Evolutionary conservation across 2,888 invertebrate genomes (phyloP), one percentile per base, ranked within the genome.

Genomic region (Alsophila aescularia): DNA sequence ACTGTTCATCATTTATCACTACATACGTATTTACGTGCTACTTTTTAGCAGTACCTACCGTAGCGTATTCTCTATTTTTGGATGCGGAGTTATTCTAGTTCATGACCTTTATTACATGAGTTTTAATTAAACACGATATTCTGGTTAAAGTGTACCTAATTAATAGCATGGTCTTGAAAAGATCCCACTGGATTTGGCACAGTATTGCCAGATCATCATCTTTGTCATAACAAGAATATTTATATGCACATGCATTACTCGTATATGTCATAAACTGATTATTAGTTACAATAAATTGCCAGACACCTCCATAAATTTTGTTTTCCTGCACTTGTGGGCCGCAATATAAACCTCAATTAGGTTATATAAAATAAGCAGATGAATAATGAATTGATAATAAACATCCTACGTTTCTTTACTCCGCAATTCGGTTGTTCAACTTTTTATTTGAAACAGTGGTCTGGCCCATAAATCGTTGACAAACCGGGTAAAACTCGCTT

Each of bases 41-140:
- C 47, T 56, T 58, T 52, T 50, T 51, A 31, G 44, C 34, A 35
- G 40, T 47, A 43, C 40, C 4, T 35, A 41, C 16, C 16, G 40
- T 50, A 41, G 49, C 42, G 47, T 55, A 43, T 40, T 34, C 49
- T 49, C 48, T 60, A 58, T 54, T 58, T 52, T 54, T 44, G 43
- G 50, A 43, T 35, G 24, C 27, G 7, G 24, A n/a, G 49, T 52
- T 58, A 63, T 58, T 63, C 37, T 59, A 40, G 56, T 40, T 31
- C 45, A 52, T 54, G 54, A 54, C 56, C 49, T 56, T 58, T 53
- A 51, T 40, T 18, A 43, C 14, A 51, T 27, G 41, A 51, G 39
- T 44, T 31, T 37, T 36, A 55, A 47, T 55, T 52, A 43, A 41
- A 51, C 41, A 15, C n/a, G 18, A 15, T 55, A 50, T 40, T 45